A percentile compares a stretch with the other conserved stretches of the same genome.
These are phyloP conservation scores for Poecile montanus DNA, from an alignment of 2,797 vertebrate genomes.

Conservation along the genomic window DNA sequence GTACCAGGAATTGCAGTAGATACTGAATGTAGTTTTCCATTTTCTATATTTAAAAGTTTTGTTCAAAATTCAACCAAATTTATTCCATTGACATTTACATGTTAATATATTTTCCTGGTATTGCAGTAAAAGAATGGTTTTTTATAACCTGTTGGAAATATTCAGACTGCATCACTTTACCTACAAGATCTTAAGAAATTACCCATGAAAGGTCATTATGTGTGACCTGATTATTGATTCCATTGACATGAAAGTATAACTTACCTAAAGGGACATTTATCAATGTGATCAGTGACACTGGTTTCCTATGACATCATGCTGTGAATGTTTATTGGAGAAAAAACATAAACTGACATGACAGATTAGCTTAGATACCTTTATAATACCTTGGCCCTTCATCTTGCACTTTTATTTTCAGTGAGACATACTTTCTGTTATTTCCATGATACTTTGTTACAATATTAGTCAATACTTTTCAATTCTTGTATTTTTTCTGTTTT, in stretches of 20 bases:
- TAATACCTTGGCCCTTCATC: neutral
- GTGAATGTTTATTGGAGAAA: neutral
- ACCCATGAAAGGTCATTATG: neutral
- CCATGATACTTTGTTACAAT: neutral
- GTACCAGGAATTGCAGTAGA: neutral
- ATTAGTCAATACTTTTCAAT: neutral
- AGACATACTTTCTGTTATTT: neutral
- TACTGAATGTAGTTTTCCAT: neutral
- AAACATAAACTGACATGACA: neutral
- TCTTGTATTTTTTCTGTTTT: neutral
- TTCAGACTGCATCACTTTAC: neutral
- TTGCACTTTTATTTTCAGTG: neutral
- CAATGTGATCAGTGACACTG: neutral
- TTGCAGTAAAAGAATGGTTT: neutral
- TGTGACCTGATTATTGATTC: neutral
- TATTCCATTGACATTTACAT: neutral
- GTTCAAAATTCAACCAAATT: neutral
- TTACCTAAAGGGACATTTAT: neutral
- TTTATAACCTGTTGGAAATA: neutral
- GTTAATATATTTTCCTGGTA: neutral
- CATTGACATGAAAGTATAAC: neutral
- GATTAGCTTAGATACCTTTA: neutral
- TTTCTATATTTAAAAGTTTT: neutral
- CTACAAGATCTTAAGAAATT: neutral
- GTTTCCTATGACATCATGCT: neutral